Evolutionary conservation across 2,888 invertebrate species (phyloP).

Genomic region (Tenthredo livida): DNA sequence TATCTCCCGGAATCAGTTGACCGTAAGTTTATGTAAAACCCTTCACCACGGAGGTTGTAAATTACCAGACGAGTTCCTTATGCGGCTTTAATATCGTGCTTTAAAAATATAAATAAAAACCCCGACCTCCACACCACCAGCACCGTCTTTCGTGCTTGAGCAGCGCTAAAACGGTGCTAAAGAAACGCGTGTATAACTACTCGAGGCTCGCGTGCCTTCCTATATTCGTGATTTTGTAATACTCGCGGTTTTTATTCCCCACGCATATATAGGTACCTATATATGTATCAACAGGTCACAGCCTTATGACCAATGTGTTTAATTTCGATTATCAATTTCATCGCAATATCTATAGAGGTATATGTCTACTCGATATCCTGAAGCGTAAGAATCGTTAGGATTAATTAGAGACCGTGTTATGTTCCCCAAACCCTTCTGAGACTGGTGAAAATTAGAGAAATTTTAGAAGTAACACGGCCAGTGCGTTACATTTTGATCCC

Average conservation of each 20-base stretch:
- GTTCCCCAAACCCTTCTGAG: not conserved
- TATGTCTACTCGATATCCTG: not conserved
- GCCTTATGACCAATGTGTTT: not conserved
- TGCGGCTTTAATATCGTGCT: conserved; percentile 24
- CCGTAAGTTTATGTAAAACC: not conserved
- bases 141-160: conserved; percentile 3
- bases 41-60: not conserved
- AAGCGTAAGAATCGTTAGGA: not conserved
- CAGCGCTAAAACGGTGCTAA: conserved; percentile 29
- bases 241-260: not conserved
- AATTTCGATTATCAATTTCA: not conserved
- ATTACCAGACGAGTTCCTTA: conserved; percentile 1
- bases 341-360: not conserved
- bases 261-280: not conserved
- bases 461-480: conserved; percentile 37
- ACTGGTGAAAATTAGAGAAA: conserved; percentile 4
- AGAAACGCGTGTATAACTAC: conserved; percentile 24
- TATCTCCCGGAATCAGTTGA: conserved; percentile 30
- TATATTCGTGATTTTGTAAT: conserved; percentile 23
- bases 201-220: not conserved
- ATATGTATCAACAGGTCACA: not conserved
- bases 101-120: conserved; percentile 42
- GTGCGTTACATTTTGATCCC: conserved; percentile 33
- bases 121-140: not conserved
- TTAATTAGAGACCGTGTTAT: conserved; percentile 13